These are phyloP conservation scores for Strigamia transsilvanica DNA, from an alignment of 2,888 invertebrate species.

Conservation along the genomic window DNA sequence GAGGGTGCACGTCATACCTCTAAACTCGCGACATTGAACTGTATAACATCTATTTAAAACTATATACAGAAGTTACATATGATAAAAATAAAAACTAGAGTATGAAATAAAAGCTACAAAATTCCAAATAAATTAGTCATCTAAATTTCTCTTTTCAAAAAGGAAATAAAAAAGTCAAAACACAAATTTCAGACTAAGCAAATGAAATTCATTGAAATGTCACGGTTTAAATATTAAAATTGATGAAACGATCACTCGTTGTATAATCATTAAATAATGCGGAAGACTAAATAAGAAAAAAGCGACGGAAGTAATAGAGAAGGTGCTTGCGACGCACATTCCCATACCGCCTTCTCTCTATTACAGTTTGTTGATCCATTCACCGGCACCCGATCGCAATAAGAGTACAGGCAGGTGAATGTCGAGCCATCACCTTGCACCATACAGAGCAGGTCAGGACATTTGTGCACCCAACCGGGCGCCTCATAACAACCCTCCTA, in stretches of 20 bases:
- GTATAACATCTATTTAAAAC: not conserved
- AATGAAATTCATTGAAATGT: not conserved
- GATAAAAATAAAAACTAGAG: not conserved
- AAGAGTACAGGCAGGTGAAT: conserved; percentile 37
- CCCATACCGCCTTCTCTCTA: conserved; percentile 37
- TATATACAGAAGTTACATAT: not conserved
- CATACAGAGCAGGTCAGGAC: conserved; percentile 46
- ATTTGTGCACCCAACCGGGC: conserved; percentile 47
- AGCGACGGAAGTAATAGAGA: conserved; percentile 26
- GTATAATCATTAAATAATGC: conserved; percentile 16
- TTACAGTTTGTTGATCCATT: conserved; percentile 49
- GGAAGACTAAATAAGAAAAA: conserved; percentile 7
- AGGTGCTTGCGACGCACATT: not conserved
- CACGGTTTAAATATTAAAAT: not conserved
- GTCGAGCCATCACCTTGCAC: conserved; percentile 46
- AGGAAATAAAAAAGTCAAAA: conserved; percentile 1
- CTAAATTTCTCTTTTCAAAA: not conserved
- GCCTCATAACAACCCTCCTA: conserved; percentile 12
- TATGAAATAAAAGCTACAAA: not conserved
- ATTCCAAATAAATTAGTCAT: not conserved
- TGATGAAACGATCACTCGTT: not conserved
- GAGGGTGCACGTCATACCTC: not conserved
- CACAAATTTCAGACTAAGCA: not conserved
- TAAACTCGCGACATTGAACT: not conserved
- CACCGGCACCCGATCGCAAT: conserved; percentile 23